Evolutionary conservation across 1,140 invertebrate species (phyloP), one percentile per base, ranked within the genome.

Genomic region (Paramacrobiotus metropolitanus): DNA sequence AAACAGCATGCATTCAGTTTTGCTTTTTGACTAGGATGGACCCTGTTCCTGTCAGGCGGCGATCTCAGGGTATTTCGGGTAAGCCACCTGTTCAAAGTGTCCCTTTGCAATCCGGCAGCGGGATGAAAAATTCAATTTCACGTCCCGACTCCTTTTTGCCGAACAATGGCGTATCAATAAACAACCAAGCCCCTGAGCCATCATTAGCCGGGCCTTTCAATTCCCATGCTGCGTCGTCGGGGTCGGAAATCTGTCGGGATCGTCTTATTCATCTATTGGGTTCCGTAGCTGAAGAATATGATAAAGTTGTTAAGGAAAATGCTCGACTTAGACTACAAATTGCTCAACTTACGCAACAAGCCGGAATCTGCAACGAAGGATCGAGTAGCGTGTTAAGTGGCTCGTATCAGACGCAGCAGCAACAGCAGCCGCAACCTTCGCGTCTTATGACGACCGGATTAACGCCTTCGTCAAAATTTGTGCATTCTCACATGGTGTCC

Each of bases 271-370:
- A 55, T 15, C 24, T 55, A 28, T 24, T 55, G 15, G 24, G 15
- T 4, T 20, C 4, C 24, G 48, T 55, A 9, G 48, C 15, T 9
- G 48, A 55, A 20, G 48, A 55, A 24, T 55, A 55, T 24, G 48
- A 55, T 55, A 55, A 55, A 55, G 48, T 55, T 4, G 28, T 55
- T 55, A 55, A 55, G 48, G 48, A 55, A 24, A 55, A 55, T 55
- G 48, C 48, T 28, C 48, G 24, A 15, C 48, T 55, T 24, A 55
- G 28, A 28, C 15, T 24, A 9, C 48, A 55, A 24, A 55, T 55
- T 24, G 48, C 15, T 20, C 4, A 15, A 15, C 15, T 55, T 15
- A 20, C 48, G 24, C 15, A 4, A 28, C 15, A 20, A 24, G 48
- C 48, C 4, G 15, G 48, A 15, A 55, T 15, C 48, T 55, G 48